Evolutionary conservation across 2,113 vertebrate species (phyloP), one percentile per base, ranked within the genome.

Genomic region (Vulpes lagopus): DNA sequence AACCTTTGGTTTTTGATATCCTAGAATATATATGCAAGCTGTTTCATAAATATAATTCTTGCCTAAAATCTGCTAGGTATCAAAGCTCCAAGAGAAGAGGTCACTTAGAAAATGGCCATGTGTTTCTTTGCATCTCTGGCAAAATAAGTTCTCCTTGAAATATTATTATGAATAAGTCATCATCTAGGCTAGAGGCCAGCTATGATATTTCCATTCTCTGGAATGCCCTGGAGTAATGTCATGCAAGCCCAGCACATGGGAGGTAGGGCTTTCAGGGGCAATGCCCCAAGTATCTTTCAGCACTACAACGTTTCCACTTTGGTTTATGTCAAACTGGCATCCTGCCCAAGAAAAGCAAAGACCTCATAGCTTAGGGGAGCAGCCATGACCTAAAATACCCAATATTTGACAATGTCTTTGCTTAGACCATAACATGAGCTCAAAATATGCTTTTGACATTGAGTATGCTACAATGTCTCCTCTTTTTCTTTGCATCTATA

Each of bases 121-220:
- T 57, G 51, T 84, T 78, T 94, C 80, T 95, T 92, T 94, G 53
- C 23, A 78, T 96, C 17, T 23, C 62, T 97, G 81, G 49, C 2
- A 96, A 95, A 90, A 90, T 38, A 93, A 64, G 12, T 80, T 96
- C 27, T 60, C 5, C 35, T 95, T 92, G 38, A 97, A 85, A 81
- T 95, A 91, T 89, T 62, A 59, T 64, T 81, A n/a, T 86, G 90
- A 96, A 59, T 74, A 95, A 76, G 23, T 76, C 19, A 88, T 96
- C 9, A 1, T 86, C 59, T 59, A 88, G 83, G 23, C 71, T 92
- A 49, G 2, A 43, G 76, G 53, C 35, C 93, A 96, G 55, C 8
- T 94, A 1, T 64, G 73, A 65, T 82, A 88, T 92, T 89, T 95
- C 95, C 95, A 16, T 81, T 87, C 14, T 84, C 43, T 80, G 49